Evolutionary conservation across 92 coral and sea anemone genomes (phyloP), one percentile per base, ranked within the genome.

Genomic region (Hydrozoanthus gracilis): DNA sequence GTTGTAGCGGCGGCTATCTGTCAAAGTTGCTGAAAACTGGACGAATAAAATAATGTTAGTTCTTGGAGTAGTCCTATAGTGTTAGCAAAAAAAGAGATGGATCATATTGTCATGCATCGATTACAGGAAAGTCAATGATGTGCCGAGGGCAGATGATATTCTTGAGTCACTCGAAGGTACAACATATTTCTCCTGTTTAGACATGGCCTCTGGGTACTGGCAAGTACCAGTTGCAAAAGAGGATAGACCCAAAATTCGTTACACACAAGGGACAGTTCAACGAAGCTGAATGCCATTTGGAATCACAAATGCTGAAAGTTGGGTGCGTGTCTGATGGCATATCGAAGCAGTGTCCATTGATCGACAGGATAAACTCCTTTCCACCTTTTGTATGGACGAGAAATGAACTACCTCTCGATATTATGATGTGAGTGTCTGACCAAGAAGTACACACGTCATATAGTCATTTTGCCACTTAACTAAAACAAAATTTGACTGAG

Each of bases 261-360:
- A 87, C 89, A 3, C 92, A 92, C 49, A 88, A 82, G 48, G 94
- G 92, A 3, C 90, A 89, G 71, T 92, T 86, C 20, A 91, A 73
- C 89, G 90, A 82, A 92, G 64, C 60, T 64, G 87, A n/a, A 73
- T 89, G 82, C 89, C 91, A 44, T 86, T 92, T 49, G 92, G 94
- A 35, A 51, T 83, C 16, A 87, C 86, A 44, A 67, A 91, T 90
- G 87, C 46, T n/a, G n/a, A n/a, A n/a, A n/a, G n/a, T n/a, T n/a
- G n/a, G 87, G 64, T 44, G 74, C n/a, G 78, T 80, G 89, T 58
- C 87, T 51, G 88, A 90, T 66, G 89, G 86, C 47, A 48, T 83
- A 90, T 75, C 87, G 61, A 71, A 82, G 78, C 82, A 86, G 88
- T 75, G 50, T 74, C 18, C 88, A 86, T 52, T 52, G 50, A 64